Conservation (phyloP, 2,113 vertebrate genomes). For the Serinus canaria region DNA sequence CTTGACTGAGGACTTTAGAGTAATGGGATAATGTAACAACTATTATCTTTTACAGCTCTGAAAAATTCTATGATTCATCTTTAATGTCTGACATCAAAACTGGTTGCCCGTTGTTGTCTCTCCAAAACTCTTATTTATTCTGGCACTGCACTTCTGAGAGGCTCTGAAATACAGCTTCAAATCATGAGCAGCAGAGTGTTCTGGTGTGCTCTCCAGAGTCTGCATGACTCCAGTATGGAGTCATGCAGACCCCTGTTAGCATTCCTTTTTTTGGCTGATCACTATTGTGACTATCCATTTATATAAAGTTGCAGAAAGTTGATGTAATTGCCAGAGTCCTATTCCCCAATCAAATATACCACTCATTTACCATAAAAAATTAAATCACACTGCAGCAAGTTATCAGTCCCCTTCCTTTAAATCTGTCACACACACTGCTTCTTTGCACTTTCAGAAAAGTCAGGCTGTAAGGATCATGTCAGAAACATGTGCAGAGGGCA, state of each 20-base stretch:
- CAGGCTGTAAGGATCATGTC: not conserved
- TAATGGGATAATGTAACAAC: not conserved
- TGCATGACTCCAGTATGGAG: no score
- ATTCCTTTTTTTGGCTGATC: not conserved
- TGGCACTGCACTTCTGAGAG: not conserved
- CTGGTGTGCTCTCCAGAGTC: not conserved
- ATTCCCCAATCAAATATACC: not conserved
- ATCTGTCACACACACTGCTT: not conserved
- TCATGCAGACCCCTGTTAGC: not conserved
- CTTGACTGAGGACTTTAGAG: not conserved
- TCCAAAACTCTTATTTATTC: not conserved
- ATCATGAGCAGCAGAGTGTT: not conserved
- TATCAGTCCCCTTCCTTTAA: not conserved
- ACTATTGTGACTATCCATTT: not conserved
- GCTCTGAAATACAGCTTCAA: conserved; percentile 2
- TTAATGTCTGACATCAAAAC: not conserved
- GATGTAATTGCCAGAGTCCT: not conserved
- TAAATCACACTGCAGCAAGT: not conserved
- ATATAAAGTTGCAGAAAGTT: not conserved
- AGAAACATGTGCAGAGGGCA: not conserved
- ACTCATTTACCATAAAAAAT: not conserved
- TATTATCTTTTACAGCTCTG: not conserved
- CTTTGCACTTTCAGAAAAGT: not conserved
- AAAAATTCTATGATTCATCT: not conserved
- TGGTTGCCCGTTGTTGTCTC: not conserved